A percentile compares a stretch with the other conserved stretches of the same genome.
These are phyloP conservation scores for Rhingia rostrata DNA, from an alignment of 2,888 invertebrate genomes.

Conservation along the genomic window DNA sequence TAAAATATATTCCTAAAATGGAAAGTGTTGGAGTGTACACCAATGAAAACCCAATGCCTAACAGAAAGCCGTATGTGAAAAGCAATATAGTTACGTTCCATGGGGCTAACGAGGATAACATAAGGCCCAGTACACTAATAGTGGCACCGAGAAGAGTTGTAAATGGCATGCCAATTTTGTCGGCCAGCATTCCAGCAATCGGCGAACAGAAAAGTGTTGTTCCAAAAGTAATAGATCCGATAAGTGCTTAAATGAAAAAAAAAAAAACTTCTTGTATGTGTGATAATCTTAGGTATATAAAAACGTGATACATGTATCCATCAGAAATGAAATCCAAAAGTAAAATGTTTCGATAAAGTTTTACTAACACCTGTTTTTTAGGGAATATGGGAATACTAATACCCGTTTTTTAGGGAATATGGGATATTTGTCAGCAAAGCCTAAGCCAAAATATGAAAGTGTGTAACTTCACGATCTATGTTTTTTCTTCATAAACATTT, in stretches of 20 bases:
- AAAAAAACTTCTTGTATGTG: not conserved
- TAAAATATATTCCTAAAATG: slow-evolving; percentile 60
- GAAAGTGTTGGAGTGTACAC: slow-evolving; percentile 67
- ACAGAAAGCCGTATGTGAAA: slow-evolving; percentile 64
- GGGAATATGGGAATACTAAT: no score
- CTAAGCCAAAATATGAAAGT: no score
- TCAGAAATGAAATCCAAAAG: no score
- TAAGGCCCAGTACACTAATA: slow-evolving; percentile 42
- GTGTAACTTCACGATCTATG: no score
- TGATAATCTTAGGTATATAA: no score
- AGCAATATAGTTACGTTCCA: slow-evolving; percentile 54
- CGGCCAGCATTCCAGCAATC: slow-evolving; percentile 60
- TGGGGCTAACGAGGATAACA: slow-evolving; percentile 55
- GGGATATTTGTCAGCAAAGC: no score
- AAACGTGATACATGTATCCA: no score
- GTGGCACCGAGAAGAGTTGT: slow-evolving; percentile 57
- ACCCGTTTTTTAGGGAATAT: no score
- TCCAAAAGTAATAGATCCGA: slow-evolving; percentile 68
- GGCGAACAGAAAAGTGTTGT: slow-evolving; percentile 64
- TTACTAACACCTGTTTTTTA: no score
- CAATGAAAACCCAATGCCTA: slow-evolving; percentile 60
- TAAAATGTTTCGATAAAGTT: no score
- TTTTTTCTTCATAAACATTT: no score
- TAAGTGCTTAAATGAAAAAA: slow-evolving; percentile 47
- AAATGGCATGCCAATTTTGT: slow-evolving; percentile 58